A percentile compares a stretch with the other conserved stretches of the same genome.
phyloP scores from a whole-genome alignment of 2,113 vertebrate species.

The Pithys albifrons region DNA sequence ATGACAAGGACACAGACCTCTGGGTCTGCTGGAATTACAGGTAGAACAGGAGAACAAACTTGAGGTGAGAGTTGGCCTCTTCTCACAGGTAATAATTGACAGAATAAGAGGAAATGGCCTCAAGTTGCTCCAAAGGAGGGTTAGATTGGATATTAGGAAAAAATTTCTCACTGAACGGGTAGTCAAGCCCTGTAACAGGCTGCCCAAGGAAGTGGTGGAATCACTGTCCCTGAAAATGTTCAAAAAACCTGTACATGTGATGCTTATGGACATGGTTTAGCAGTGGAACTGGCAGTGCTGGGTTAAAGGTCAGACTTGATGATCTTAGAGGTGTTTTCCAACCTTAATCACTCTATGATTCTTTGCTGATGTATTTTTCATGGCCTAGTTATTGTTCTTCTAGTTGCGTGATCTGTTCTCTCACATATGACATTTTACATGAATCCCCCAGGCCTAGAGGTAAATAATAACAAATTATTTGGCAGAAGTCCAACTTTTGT shows the following conservation, averaged over 20 bases:
- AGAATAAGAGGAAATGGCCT: not conserved
- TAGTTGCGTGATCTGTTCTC: not conserved
- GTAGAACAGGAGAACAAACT: not conserved
- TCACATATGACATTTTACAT: not conserved
- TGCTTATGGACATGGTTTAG: not conserved
- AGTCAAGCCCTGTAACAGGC: not conserved
- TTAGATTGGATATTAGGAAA: not conserved
- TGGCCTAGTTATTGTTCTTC: not conserved
- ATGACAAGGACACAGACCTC: not conserved
- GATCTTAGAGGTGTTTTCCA: not conserved
- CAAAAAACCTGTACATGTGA: not conserved
- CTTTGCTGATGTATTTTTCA: not conserved
- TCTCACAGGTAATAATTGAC: not conserved
- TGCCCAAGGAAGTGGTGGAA: not conserved
- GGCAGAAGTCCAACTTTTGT: not conserved
- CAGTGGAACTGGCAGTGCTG: not conserved
- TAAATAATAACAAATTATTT: constrained; percentile 30
- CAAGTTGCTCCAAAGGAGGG: not conserved
- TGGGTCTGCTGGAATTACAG: not conserved
- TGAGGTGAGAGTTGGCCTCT: not conserved
- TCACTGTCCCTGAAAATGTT: not conserved
- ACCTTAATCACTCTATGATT: not conserved
- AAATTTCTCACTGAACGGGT: not conserved
- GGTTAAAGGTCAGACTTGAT: not conserved
- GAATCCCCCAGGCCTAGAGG: not conserved